phyloP scores from a whole-genome alignment of 2,797 vertebrate genomes.

The Crenichthys baileyi region DNA sequence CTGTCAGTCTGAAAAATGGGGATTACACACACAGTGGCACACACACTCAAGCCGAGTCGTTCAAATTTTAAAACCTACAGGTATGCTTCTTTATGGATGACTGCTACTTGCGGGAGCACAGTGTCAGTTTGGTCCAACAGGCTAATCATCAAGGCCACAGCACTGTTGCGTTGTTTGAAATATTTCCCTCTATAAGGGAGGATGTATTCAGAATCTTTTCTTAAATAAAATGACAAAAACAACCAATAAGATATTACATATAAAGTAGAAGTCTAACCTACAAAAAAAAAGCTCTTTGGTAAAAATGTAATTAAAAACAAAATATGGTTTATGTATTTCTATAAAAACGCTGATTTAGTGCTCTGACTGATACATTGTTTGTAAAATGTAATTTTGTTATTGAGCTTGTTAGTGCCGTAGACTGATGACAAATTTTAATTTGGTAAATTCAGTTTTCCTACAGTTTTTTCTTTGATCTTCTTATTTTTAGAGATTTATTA shows the following conservation, averaged over 20 bases:
- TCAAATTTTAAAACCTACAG: not conserved
- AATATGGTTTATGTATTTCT: not conserved
- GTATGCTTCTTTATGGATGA: not conserved
- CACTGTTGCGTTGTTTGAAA: not conserved
- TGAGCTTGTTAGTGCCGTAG: not conserved
- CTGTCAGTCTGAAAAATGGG: conserved; percentile 31
- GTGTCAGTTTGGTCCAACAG: not conserved
- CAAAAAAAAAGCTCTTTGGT: not conserved
- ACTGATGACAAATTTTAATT: not conserved
- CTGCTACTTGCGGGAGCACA: not conserved
- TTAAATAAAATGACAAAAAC: not conserved
- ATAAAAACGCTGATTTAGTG: not conserved
- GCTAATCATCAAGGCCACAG: not conserved
- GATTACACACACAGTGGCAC: conserved; percentile 7
- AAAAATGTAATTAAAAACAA: not conserved
- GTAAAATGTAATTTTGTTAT: not conserved
- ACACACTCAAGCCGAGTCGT: conserved; percentile 1
- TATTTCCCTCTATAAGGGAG: not conserved
- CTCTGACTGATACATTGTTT: no score
- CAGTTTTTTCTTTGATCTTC: no score
- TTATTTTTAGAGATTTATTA: not conserved
- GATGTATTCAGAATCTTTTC: not conserved
- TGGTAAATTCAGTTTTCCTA: not conserved
- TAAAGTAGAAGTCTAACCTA: not conserved
- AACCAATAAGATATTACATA: not conserved